These are phyloP conservation scores for Acanthacorydalis orientalis DNA, from an alignment of 2,888 invertebrate genomes.

Conservation along the genomic window DNA sequence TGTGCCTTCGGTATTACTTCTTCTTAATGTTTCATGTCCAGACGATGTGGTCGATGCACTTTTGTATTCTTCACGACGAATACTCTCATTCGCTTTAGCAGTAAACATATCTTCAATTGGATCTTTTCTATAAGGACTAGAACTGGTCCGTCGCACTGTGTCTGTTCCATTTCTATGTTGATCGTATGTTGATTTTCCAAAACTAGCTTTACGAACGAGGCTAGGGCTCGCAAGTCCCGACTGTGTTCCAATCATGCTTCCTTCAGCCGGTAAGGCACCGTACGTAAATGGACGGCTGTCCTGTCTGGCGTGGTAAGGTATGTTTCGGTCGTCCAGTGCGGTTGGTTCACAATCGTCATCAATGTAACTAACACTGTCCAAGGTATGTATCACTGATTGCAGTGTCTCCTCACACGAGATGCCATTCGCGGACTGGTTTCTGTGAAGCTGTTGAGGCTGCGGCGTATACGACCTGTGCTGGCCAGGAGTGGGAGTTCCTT, in stretches of 20 bases:
- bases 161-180: conserved; percentile 5
- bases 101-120: conserved; percentile 28
- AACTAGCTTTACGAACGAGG: conserved; percentile 57
- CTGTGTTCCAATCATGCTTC: conserved; percentile 48
- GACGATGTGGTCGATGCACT: neutral
- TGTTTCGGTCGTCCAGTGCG: conserved; percentile 39
- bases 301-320: conserved; percentile 83
- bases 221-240: conserved; percentile 69
- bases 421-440: conserved; percentile 24
- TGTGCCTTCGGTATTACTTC: conserved; percentile 25
- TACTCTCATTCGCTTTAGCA: conserved; percentile 21
- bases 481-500: conserved; percentile 10
- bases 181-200: conserved; percentile 15
- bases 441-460: conserved; percentile 11
- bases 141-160: conserved; percentile 9
- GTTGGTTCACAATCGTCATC: conserved; percentile 17
- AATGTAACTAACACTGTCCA: conserved; percentile 25
- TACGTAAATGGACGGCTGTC: conserved; percentile 82
- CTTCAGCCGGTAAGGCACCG: conserved; percentile 33
- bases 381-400: conserved; percentile 7
- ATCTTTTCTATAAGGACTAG: conserved; percentile 14
- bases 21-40: conserved; percentile 23
- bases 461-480: conserved; percentile 9
- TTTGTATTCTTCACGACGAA: conserved; percentile 18
- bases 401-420: conserved; percentile 19